phyloP scores from a whole-genome alignment of 2,797 vertebrate genomes.

The Cynopterus sphinx region DNA sequence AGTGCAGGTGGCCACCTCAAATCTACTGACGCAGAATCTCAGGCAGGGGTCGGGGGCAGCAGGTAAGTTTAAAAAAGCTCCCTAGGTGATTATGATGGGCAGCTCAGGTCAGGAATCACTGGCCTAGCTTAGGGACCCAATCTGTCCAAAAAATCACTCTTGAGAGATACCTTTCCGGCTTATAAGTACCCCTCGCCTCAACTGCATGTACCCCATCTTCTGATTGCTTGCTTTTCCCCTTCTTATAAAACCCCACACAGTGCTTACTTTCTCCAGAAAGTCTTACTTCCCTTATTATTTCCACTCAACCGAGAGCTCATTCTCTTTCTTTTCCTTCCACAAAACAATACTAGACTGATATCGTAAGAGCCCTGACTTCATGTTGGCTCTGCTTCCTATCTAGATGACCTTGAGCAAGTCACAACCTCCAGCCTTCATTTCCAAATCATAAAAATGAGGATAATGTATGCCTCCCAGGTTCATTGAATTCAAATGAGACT shows the following conservation, averaged over 20 bases:
- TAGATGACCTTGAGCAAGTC: background rate
- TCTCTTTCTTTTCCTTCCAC: slow-evolving; percentile 26
- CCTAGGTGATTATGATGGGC: background rate
- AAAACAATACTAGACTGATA: background rate
- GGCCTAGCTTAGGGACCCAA: background rate
- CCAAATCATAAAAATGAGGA: background rate
- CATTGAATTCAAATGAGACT: background rate
- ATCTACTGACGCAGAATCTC: background rate
- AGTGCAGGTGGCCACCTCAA: background rate
- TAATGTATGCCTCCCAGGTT: background rate
- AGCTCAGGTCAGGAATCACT: background rate
- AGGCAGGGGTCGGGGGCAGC: too few species aligned
- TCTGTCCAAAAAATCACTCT: background rate
- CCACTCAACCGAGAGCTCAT: background rate
- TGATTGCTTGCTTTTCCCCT: background rate
- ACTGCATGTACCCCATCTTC: background rate
- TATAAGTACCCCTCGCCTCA: background rate
- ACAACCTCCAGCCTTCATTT: background rate
- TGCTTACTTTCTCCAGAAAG: background rate
- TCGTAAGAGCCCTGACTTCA: background rate
- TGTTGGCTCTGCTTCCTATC: background rate
- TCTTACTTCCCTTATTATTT: background rate
- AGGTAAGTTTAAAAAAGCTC: background rate
- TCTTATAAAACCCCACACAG: background rate
- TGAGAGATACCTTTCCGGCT: background rate